These are phyloP conservation scores for Serilophus lunatus DNA, from an alignment of 2,113 vertebrate genomes.

Conservation along the genomic window DNA sequence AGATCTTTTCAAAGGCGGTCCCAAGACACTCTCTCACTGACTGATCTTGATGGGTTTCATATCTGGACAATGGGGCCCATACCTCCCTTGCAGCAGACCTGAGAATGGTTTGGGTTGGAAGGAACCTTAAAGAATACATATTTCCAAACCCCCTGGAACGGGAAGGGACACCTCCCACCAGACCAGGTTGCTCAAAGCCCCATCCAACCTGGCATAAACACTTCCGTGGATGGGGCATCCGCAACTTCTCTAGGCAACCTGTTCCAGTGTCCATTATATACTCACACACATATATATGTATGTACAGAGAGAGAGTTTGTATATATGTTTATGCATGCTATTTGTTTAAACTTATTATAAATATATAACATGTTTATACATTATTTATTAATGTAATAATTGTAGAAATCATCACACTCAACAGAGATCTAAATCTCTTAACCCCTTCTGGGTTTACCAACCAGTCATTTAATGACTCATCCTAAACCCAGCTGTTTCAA, in stretches of 20 bases:
- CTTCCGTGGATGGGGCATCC: neutral
- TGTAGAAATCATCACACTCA: neutral
- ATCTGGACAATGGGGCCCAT: too few species aligned
- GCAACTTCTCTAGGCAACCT: neutral
- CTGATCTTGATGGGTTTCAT: neutral
- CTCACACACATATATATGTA: neutral
- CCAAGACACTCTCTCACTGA: neutral
- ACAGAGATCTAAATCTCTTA: neutral
- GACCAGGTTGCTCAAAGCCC: neutral
- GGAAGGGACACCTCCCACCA: neutral
- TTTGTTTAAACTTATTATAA: neutral
- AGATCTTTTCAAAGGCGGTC: neutral
- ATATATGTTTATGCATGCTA: neutral
- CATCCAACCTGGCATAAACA: neutral
- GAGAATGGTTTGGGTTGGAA: neutral
- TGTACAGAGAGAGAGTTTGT: too few species aligned
- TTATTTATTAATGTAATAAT: neutral
- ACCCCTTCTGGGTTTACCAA: neutral
- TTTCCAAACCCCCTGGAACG: neutral
- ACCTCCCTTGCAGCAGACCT: neutral
- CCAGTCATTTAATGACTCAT: neutral
- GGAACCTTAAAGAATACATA: neutral
- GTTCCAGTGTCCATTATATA: neutral
- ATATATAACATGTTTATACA: neutral
- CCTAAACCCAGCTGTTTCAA: neutral